Conservation (phyloP, 1,140 invertebrate genomes). For the Megathymus violae region DNA sequence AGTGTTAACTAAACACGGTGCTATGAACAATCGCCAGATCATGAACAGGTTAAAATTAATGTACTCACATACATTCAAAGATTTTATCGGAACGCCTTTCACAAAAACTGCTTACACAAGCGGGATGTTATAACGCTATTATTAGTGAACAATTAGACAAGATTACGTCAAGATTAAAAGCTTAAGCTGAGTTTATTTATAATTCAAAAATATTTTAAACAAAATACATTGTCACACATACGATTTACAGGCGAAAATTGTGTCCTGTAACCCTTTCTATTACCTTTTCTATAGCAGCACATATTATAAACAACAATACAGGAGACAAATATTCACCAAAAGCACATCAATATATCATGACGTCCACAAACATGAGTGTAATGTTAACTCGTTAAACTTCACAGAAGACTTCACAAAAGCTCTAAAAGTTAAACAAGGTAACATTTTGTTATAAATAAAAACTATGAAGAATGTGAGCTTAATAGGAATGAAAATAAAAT, state of each 20-base stretch:
- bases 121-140: conserved; percentile 13
- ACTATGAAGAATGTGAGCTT: too few species aligned
- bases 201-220: background rate
- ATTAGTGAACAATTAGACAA: conserved; percentile 18
- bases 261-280: background rate
- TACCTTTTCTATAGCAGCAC: too few species aligned
- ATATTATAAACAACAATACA: too few species aligned
- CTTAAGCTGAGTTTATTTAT: background rate
- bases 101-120: conserved; percentile 19
- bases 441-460: too few species aligned
- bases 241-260: background rate
- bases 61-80: conserved; percentile 18
- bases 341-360: too few species aligned
- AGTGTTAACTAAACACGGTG: conserved; percentile 7
- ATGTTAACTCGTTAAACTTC: too few species aligned
- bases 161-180: conserved; percentile 15
- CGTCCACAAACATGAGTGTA: too few species aligned
- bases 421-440: background rate
- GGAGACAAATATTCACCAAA: background rate
- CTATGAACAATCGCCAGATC: conserved; percentile 24
- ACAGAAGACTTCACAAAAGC: background rate
- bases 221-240: background rate
- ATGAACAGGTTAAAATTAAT: conserved; percentile 22
- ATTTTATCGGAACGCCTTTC: conserved; percentile 26
- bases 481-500: background rate